Percentiles rank a stretch among this genome's conserved stretches.
Conservation (phyloP, 1,140 invertebrate genomes). For the Platyura marginata region DNA sequence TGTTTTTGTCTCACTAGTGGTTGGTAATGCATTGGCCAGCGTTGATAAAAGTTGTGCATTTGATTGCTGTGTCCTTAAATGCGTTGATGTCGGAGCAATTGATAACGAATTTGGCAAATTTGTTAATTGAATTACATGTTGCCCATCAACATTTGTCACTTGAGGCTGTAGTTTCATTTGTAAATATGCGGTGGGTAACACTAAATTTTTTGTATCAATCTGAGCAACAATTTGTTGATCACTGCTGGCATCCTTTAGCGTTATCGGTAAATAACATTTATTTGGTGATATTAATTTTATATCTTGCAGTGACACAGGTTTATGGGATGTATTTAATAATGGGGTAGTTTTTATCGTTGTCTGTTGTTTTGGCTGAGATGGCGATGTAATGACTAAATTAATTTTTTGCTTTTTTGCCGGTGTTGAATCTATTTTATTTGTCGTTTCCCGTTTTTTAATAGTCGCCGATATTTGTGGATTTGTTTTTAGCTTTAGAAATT, state of each 20-base stretch:
- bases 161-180: conserved; percentile 22
- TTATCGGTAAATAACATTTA: conserved; percentile 22
- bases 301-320: conserved; percentile 2
- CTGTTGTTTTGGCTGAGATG: conserved; percentile 7
- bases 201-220: conserved; percentile 21
- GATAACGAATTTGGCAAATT: conserved; percentile 21
- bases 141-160: conserved; percentile 18
- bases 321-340: conserved; percentile 4
- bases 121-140: conserved; percentile 20
- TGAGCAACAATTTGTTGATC: conserved; percentile 23
- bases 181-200: conserved; percentile 21
- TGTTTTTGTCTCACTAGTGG: neutral
- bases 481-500: conserved; percentile 25
- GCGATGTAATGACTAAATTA: conserved; percentile 18
- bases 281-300: conserved; percentile 15
- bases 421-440: neutral
- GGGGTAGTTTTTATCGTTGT: neutral
- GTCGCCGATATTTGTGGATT: conserved; percentile 27
- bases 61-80: neutral
- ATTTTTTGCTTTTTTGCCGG: conserved; percentile 25
- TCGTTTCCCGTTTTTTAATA: conserved; percentile 11
- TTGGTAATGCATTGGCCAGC: neutral
- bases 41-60: conserved; percentile 1
- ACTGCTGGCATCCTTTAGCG: conserved; percentile 19
- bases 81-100: conserved; percentile 9